Evolutionary conservation across 1,140 invertebrate genomes (phyloP).

Genomic region (Heliconius himera): DNA sequence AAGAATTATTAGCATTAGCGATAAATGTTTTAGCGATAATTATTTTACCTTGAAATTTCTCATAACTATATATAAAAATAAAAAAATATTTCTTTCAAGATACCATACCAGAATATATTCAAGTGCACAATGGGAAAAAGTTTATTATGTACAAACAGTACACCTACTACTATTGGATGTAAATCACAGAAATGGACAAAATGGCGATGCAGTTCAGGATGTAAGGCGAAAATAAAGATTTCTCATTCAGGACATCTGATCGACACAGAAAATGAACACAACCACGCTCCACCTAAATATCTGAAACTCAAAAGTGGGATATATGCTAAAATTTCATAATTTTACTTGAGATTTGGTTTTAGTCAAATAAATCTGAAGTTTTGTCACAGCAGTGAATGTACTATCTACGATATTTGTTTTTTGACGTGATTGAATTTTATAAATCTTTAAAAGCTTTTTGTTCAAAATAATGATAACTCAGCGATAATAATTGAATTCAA

Average conservation of each 20-base stretch:
- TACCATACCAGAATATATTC: background rate
- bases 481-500: too few species aligned
- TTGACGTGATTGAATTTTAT: too few species aligned
- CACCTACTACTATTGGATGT: constrained; percentile 41
- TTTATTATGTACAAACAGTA: constrained; percentile 46
- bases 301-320: constrained; percentile 31
- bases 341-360: too few species aligned
- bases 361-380: background rate
- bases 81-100: background rate
- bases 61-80: background rate
- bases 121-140: constrained; percentile 44
- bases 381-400: too few species aligned
- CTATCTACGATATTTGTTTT: too few species aligned
- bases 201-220: constrained; percentile 45
- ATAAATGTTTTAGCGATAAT: too few species aligned
- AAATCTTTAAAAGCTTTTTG: too few species aligned
- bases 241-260: constrained; percentile 30
- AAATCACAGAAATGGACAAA: constrained; percentile 23
- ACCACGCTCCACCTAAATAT: constrained; percentile 40
- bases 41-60: background rate
- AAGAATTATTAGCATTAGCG: too few species aligned
- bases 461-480: too few species aligned
- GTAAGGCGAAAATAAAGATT: constrained; percentile 44
- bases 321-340: constrained; percentile 33
- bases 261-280: background rate